Base-by-base conservation (phyloP, 2,888 invertebrate species). In the Andrena camellia region DNA sequence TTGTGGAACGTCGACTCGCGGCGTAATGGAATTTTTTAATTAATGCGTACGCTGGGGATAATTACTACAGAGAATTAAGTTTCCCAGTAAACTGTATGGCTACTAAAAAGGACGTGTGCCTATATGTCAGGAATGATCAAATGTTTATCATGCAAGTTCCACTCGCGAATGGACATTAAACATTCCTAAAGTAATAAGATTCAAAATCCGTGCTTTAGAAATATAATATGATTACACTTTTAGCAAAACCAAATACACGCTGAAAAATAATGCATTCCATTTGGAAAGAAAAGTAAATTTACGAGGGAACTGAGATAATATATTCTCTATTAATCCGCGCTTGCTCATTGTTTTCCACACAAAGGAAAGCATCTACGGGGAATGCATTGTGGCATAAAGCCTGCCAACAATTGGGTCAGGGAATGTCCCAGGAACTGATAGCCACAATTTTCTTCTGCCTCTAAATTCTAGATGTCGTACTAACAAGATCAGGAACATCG, bases 11-110 rank as follows among this genome's bases (percentile, higher is more conserved):
- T 68, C 50, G 59, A 26, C 31, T 23, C 13, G 54, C 29, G 42
- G 42, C 54, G 54, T 77, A 63, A 74, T 77, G 75, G 75, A 57
- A 77, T 75, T 48, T 57, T 74, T 64, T 57, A 77, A 77, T 77
- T 73, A 33, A 57, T 74, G n/a, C 35, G 2, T 31, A 3, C 5
- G 31, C 23, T 57, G 33, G 31, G 23, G 31, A 13, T 50, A 74
- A 59, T 33, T 59, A 68, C 59, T 6, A 26, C 4, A 59, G 35
- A 26, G 54, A 7, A 33, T 7, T 6, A 31, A n/a, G 13, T 29
- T 10, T 2, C 8, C 13, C 23, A 23, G 57, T 20, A 57, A 57
- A 26, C 23, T 26, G 23, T 26, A 57, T 1, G 4, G 8, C 0
- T 13, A 4, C 26, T 57, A 23, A 57, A 57, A 57, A 20, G 23